Evolutionary conservation across 1,140 invertebrate species (phyloP).

Genomic region (Cephus cinctus): DNA sequence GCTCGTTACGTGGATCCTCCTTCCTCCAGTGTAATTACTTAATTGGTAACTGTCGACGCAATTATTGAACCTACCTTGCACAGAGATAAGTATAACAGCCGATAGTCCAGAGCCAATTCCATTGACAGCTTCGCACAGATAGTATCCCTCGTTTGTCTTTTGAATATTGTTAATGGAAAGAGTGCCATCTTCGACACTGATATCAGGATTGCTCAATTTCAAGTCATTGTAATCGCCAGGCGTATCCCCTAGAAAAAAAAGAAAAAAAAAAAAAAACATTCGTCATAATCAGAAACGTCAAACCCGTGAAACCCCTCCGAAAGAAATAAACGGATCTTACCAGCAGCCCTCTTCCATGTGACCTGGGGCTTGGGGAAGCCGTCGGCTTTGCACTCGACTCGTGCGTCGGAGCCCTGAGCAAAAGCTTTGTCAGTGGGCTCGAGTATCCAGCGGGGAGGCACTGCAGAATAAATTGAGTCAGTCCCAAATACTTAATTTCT

Average conservation of each 20-base stretch:
- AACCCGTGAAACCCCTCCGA: not conserved
- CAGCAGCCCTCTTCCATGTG: constrained; percentile 93
- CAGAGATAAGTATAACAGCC: constrained; percentile 88
- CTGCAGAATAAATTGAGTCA: constrained; percentile 58
- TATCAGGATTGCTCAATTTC: constrained; percentile 83
- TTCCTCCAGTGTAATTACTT: too few species aligned
- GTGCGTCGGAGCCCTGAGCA: constrained; percentile 87
- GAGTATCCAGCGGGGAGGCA: constrained; percentile 94
- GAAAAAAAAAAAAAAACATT: constrained; percentile 9
- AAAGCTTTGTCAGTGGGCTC: constrained; percentile 95
- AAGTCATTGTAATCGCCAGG: constrained; percentile 91
- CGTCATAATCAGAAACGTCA: not conserved
- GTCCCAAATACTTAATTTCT: too few species aligned
- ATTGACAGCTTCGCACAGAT: constrained; percentile 94
- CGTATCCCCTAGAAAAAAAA: constrained; percentile 67
- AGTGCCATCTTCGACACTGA: constrained; percentile 89
- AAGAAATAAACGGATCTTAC: constrained; percentile 55
- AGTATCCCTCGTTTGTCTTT: constrained; percentile 92
- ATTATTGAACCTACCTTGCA: constrained; percentile 85
- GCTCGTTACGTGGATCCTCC: too few species aligned
- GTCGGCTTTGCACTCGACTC: constrained; percentile 93
- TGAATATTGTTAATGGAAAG: constrained; percentile 85
- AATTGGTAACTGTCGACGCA: too few species aligned
- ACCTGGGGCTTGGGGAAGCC: constrained; percentile 92
- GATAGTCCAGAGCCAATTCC: constrained; percentile 92